phyloP scores from a whole-genome alignment of 2,113 vertebrate genomes.

The Corydoras sp. region DNA sequence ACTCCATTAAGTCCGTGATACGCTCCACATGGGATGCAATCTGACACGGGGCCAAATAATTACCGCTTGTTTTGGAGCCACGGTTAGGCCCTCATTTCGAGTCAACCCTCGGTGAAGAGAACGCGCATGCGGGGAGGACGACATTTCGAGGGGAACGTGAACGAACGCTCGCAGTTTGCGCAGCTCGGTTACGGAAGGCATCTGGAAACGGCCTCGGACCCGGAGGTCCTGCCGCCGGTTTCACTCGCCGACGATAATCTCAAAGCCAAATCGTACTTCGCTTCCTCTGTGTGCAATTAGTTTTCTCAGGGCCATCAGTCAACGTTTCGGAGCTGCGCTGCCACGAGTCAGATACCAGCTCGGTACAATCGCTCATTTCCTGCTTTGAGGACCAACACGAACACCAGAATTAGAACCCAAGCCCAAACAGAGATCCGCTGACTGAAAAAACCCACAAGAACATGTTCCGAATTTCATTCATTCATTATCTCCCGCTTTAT shows the following conservation, averaged over 20 bases:
- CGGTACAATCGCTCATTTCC: constrained; percentile 61
- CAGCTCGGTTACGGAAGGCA: not conserved
- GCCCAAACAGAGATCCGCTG: constrained; percentile 27
- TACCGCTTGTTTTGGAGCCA: not conserved
- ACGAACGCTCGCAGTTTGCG: not conserved
- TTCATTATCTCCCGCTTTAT: too few species aligned
- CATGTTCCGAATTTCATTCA: too few species aligned
- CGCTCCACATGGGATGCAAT: constrained; percentile 4
- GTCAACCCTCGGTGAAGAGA: not conserved
- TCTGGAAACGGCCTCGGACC: constrained; percentile 10
- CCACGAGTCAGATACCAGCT: constrained; percentile 50
- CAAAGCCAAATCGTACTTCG: constrained; percentile 49
- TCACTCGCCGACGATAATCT: constrained; percentile 51
- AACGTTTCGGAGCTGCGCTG: constrained; percentile 51
- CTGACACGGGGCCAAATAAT: constrained; percentile 18
- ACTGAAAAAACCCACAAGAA: not conserved
- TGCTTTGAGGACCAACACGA: constrained; percentile 49
- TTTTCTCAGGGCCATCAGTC: constrained; percentile 59
- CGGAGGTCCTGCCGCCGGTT: constrained; percentile 43
- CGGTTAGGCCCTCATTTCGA: not conserved
- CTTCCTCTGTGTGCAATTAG: constrained; percentile 63
- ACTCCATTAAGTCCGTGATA: constrained; percentile 9
- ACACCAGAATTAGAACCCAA: constrained; percentile 43
- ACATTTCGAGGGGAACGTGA: not conserved
- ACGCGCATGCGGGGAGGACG: not conserved